Percentiles rank a stretch among this genome's conserved stretches.
phyloP scores from a whole-genome alignment of 2,113 vertebrate genomes.

The Bothrops jararaca region DNA sequence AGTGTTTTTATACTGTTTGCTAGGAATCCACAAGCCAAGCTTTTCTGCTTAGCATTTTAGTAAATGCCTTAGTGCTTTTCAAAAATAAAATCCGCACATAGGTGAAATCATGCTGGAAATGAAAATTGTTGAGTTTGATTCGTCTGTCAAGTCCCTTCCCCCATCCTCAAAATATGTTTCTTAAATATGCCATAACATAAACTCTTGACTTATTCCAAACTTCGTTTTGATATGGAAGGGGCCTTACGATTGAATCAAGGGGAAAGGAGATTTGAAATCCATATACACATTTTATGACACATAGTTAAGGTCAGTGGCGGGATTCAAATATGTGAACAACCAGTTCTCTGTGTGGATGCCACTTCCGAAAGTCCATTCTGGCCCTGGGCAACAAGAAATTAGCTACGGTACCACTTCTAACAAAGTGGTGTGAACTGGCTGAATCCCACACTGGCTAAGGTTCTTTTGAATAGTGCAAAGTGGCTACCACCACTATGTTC shows the following conservation, averaged over 20 bases:
- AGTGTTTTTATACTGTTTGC: slow-evolving; percentile 57
- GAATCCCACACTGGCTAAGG: neutral
- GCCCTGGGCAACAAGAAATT: too few relatives aligned
- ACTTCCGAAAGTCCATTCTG: too few relatives aligned
- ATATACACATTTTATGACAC: neutral
- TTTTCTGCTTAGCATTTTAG: slow-evolving; percentile 48
- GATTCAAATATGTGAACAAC: too few relatives aligned
- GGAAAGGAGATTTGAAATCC: neutral
- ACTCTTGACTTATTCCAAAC: slow-evolving; percentile 21
- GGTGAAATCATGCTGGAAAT: slow-evolving; percentile 50
- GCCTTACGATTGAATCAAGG: neutral
- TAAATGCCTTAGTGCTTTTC: slow-evolving; percentile 52
- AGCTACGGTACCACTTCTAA: too few relatives aligned
- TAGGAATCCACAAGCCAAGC: slow-evolving; percentile 40
- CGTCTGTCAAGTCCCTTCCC: neutral
- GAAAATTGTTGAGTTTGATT: slow-evolving; percentile 45
- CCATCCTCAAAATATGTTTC: slow-evolving; percentile 39
- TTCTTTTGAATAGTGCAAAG: neutral
- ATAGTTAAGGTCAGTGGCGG: neutral
- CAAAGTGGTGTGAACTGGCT: too few relatives aligned
- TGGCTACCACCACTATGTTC: neutral
- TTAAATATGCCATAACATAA: slow-evolving; percentile 38
- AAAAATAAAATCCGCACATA: slow-evolving; percentile 45
- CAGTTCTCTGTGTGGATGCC: too few relatives aligned
- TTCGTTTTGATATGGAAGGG: slow-evolving; percentile 32